These are phyloP conservation scores for Diplolepis rosae DNA, from an alignment of 2,888 invertebrate species.

Conservation along the genomic window DNA sequence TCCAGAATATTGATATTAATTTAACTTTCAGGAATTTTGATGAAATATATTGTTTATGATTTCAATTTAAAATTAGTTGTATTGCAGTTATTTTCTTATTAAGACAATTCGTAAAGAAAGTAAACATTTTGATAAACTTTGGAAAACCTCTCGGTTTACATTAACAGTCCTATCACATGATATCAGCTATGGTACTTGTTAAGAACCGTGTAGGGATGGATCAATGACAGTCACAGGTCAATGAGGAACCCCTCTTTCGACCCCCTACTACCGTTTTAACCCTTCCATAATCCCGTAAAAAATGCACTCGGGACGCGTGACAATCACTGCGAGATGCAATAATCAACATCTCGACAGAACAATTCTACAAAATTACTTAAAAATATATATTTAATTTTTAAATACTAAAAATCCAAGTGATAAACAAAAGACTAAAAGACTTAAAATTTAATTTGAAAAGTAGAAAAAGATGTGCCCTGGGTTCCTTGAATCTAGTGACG, in stretches of 20 bases:
- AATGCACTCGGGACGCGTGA: background rate
- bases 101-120: too few relatives aligned
- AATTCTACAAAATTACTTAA: background rate
- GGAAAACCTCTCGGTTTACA: background rate
- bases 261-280: slow-evolving; percentile 4
- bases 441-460: background rate
- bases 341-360: background rate
- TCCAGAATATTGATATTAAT: too few relatives aligned
- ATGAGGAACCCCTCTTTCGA: slow-evolving; percentile 11
- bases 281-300: slow-evolving; percentile 9
- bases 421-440: background rate
- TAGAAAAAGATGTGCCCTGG: background rate
- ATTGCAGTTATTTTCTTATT: too few relatives aligned
- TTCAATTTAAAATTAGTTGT: too few relatives aligned
- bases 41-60: background rate
- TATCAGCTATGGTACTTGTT: slow-evolving; percentile 50
- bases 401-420: background rate
- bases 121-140: background rate
- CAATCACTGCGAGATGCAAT: background rate
- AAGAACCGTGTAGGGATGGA: slow-evolving; percentile 52
- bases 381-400: background rate
- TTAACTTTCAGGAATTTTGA: background rate
- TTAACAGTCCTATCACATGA: slow-evolving; percentile 37
- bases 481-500: background rate
- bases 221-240: slow-evolving; percentile 53